These are phyloP conservation scores for Otolemur crassicaudatus DNA, from an alignment of 2,797 vertebrate species.

Conservation along the genomic window DNA sequence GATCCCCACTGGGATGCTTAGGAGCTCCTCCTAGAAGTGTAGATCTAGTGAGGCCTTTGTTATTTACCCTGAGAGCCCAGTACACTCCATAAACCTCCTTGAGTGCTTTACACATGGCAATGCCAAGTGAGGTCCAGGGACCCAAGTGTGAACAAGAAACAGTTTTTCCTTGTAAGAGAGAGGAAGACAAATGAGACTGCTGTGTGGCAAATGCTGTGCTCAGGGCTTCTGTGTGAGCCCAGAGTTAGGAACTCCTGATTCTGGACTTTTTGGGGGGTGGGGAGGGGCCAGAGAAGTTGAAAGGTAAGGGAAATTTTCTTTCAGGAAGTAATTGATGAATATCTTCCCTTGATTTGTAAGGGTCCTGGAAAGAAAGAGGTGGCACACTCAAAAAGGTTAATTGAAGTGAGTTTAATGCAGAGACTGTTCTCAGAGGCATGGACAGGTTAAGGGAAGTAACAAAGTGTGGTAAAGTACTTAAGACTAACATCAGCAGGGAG, in stretches of 20 bases:
- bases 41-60: neutral
- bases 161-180: neutral
- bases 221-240: neutral
- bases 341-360: neutral
- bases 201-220: neutral
- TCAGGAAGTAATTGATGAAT: neutral
- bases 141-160: neutral
- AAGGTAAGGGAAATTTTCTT: neutral
- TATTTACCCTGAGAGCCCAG: neutral
- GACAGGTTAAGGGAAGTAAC: neutral
- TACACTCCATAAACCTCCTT: neutral
- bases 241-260: neutral
- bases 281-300: neutral
- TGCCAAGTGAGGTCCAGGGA: neutral
- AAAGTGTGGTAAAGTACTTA: neutral
- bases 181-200: neutral
- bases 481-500: neutral
- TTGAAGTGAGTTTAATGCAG: neutral
- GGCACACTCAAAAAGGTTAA: neutral
- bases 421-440: neutral
- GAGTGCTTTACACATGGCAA: neutral
- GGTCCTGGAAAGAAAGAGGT: neutral
- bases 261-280: neutral
- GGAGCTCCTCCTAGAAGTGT: neutral
- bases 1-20: neutral